Percentiles rank a stretch among this genome's conserved stretches.
phyloP scores from a whole-genome alignment of 1,140 invertebrate genomes.

The Antheraea pernyi region DNA sequence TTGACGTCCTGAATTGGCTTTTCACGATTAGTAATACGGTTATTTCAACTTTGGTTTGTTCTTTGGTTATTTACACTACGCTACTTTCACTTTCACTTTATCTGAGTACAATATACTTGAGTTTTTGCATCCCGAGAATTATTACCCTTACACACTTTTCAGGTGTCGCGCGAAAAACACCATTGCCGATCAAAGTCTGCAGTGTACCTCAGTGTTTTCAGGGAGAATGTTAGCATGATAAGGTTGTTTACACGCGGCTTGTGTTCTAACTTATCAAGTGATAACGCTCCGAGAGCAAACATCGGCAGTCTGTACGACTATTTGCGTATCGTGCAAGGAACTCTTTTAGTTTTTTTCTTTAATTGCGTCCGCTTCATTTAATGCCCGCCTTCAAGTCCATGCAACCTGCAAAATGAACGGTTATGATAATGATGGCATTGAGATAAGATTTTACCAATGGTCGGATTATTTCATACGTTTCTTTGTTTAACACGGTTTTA shows the following conservation, averaged over 20 bases:
- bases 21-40: constrained; percentile 39
- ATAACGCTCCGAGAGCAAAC: constrained; percentile 70
- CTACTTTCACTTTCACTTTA: constrained; percentile 24
- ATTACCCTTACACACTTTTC: constrained; percentile 18
- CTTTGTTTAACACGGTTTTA: not conserved
- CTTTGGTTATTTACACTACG: constrained; percentile 41
- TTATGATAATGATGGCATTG: constrained; percentile 28
- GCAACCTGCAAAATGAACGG: constrained; percentile 54
- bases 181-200: constrained; percentile 53
- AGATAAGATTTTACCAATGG: constrained; percentile 26
- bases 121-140: constrained; percentile 35
- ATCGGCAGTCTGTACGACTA: constrained; percentile 69
- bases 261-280: constrained; percentile 76
- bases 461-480: constrained; percentile 20
- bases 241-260: constrained; percentile 70
- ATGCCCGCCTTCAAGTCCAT: constrained; percentile 36
- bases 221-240: constrained; percentile 73
- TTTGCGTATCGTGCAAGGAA: constrained; percentile 70
- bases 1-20: constrained; percentile 40
- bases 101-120: constrained; percentile 23
- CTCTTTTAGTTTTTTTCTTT: constrained; percentile 51
- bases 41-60: constrained; percentile 45
- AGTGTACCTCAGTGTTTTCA: constrained; percentile 49
- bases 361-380: constrained; percentile 46
- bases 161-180: constrained; percentile 46